Base-by-base conservation (phyloP, 2,113 vertebrate species). In the Tychaedon coryphoeus region DNA sequence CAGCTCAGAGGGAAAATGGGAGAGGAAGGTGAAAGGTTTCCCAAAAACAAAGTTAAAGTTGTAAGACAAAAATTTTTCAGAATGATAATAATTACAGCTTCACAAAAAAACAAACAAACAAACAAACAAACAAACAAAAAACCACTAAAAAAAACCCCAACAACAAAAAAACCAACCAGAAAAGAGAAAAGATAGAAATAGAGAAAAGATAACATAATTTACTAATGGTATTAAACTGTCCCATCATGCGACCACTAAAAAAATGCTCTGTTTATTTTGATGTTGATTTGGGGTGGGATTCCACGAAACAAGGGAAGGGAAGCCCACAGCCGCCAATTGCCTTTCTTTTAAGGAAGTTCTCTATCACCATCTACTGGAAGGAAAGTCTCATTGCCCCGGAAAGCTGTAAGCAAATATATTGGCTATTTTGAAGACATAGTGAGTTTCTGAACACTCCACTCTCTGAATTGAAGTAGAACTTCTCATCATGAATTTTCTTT, bases 321-420 rank as follows among this genome's bases (percentile, higher is more conserved):
- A 80, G 7, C 9, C 16, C 16, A 7, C 4, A 62, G 29, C 3
- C 8, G 1, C 6, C 7, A 10, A 2, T 0, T 8, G 9, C 22
- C 4, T 17, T 60, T 20, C 18, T 24, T 62, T 38, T 3, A 19
- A n/a, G 12, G 33, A 86, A 92, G 94, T 92, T 83, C 95, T 95
- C 33, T 94, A 29, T 58, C 60, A 14, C 97, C 97, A 96, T 90
- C 97, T 97, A 40, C 72, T 92, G 97, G 97, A 88, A 42, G 0
- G 0, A 73, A 34, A 25, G 8, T 10, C 10, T 86, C 36, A 50
- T n/a, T 79, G 57, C 17, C 45, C 31, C 4, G 6, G 6, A 15
- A 67, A 72, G 38, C 28, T 6, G 6, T 3, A 9, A 7, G 2
- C 7, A 19, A 70, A 65, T 5, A 12, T 34, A 5, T 6, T 23